These are phyloP conservation scores for Paracanthobrama guichenoti DNA, from an alignment of 2,113 vertebrate species.

Conservation along the genomic window DNA sequence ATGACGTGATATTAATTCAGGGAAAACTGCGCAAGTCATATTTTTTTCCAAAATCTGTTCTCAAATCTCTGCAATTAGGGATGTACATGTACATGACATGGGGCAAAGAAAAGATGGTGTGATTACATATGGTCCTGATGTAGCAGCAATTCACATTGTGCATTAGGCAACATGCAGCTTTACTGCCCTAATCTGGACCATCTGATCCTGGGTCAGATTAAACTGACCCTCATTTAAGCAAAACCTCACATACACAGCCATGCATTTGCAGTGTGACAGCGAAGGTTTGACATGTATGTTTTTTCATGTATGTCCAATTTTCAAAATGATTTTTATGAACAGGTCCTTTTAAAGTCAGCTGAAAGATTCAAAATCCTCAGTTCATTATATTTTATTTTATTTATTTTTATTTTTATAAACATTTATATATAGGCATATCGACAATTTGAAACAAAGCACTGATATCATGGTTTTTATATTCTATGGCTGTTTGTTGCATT, in stretches of 20 bases:
- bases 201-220: conserved; percentile 34
- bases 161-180: conserved; percentile 29
- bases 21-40: not conserved
- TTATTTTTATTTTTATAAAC: not conserved
- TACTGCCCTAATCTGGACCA: conserved; percentile 43
- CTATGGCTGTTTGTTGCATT: conserved; percentile 16
- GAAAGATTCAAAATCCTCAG: not conserved
- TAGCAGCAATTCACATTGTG: not conserved
- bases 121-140: conserved; percentile 23
- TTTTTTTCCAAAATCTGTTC: not conserved
- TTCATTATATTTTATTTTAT: no score
- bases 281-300: not conserved
- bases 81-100: not conserved
- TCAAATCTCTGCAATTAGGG: conserved; percentile 23
- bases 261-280: not conserved
- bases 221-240: conserved; percentile 28
- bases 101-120: not conserved
- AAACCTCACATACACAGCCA: conserved; percentile 15
- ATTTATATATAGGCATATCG: not conserved
- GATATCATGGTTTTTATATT: conserved; percentile 9
- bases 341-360: not conserved
- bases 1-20: not conserved
- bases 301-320: not conserved
- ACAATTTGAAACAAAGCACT: not conserved
- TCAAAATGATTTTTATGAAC: not conserved